Conservation (phyloP, 2,888 invertebrate genomes). For the Dolichopus griseipennis region DNA sequence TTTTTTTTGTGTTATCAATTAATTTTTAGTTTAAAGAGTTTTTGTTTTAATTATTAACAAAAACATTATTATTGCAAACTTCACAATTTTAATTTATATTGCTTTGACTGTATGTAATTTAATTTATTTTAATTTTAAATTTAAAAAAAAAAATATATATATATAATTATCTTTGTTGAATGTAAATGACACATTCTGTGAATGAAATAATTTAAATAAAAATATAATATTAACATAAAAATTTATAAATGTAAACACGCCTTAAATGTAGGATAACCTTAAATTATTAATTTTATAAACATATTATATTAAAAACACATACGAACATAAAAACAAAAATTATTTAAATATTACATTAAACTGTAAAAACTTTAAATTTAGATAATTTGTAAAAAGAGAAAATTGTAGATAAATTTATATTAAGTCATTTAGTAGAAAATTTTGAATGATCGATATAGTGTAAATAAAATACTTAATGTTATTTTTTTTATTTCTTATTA, state of each 20-base stretch:
- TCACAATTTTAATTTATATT: too few species aligned
- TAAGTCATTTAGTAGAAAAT: not conserved
- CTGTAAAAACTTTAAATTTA: not conserved
- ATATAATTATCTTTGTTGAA: not conserved
- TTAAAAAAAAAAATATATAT: too few species aligned
- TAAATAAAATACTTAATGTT: not conserved
- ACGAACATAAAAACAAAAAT: not conserved
- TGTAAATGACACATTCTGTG: not conserved
- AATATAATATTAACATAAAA: not conserved
- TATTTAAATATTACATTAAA: slow-evolving; percentile 1
- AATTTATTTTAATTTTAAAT: too few species aligned
- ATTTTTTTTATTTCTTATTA: too few species aligned
- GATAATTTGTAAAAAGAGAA: not conserved
- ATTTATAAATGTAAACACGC: not conserved
- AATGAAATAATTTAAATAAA: not conserved
- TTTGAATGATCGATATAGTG: not conserved
- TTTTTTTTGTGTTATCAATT: too few species aligned
- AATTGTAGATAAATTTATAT: slow-evolving; percentile 3
- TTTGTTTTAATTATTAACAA: too few species aligned
- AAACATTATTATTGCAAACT: too few species aligned
- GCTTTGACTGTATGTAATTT: too few species aligned
- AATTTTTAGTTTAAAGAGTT: too few species aligned
- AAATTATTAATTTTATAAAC: not conserved
- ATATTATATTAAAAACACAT: not conserved
- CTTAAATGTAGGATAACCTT: not conserved